Evolutionary conservation across 1,140 invertebrate genomes (phyloP).

Genomic region (Drosophila ercepeae): DNA sequence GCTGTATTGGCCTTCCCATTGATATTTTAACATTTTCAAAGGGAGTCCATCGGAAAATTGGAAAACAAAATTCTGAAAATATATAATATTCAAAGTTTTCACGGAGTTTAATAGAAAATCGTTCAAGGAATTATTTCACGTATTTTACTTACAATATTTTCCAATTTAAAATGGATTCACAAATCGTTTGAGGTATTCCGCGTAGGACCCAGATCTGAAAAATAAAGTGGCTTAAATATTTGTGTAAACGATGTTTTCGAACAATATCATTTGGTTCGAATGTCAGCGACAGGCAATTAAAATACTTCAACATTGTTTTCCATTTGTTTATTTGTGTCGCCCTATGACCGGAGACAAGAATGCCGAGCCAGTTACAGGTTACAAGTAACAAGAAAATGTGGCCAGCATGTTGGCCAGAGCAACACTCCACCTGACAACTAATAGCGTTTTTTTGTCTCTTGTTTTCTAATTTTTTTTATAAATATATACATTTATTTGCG

Average conservation of each 20-base stretch:
- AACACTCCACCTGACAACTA: slow-evolving; percentile 38
- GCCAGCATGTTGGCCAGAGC: slow-evolving; percentile 29
- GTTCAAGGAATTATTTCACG: no score
- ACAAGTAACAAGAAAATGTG: slow-evolving; percentile 7
- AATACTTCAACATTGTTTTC: slow-evolving; percentile 42
- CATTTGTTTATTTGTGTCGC: slow-evolving; percentile 36
- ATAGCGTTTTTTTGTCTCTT: slow-evolving; percentile 26
- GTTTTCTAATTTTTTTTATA: slow-evolving; percentile 11
- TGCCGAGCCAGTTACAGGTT: background rate
- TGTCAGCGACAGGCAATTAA: slow-evolving; percentile 31
- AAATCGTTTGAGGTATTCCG: no score
- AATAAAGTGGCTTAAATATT: background rate
- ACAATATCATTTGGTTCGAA: slow-evolving; percentile 3
- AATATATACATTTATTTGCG: slow-evolving; percentile 13
- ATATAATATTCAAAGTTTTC: no score
- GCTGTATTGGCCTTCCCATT: no score
- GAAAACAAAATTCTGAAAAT: no score
- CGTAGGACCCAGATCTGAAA: background rate
- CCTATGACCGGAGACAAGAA: slow-evolving; percentile 42
- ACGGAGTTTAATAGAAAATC: no score
- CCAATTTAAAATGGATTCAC: no score
- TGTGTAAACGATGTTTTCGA: background rate
- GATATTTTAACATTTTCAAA: no score
- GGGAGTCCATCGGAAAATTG: no score
- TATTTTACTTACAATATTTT: no score